Evolutionary conservation across 2,113 vertebrate species (phyloP).

Genomic region (Haemorhous mexicanus): DNA sequence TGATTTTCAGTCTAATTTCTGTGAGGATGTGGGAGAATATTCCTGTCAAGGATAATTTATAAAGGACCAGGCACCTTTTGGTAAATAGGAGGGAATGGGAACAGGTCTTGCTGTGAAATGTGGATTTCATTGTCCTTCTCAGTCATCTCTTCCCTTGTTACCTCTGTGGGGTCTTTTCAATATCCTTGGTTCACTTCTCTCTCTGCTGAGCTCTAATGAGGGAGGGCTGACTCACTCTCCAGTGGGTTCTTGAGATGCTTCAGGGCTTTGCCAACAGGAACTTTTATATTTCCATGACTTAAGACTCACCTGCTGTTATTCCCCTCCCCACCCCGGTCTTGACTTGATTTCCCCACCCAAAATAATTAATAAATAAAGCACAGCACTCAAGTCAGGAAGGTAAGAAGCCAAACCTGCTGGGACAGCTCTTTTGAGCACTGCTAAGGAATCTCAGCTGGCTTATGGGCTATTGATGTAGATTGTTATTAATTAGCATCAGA

Average conservation of each 20-base stretch:
- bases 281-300: background rate
- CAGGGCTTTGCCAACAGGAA: background rate
- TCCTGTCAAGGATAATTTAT: background rate
- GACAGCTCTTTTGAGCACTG: background rate
- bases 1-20: background rate
- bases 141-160: background rate
- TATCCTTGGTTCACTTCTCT: background rate
- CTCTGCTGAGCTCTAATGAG: background rate
- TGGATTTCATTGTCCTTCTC: background rate
- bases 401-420: background rate
- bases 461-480: background rate
- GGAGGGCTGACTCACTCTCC: background rate
- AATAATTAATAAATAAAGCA: background rate
- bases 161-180: background rate
- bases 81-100: background rate
- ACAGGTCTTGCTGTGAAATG: background rate
- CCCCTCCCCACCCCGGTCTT: rapidly evolving
- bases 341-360: background rate
- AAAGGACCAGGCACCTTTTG: background rate
- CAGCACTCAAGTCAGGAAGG: background rate
- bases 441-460: background rate
- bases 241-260: background rate
- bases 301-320: background rate
- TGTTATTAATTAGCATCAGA: background rate
- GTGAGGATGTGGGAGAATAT: background rate